These are phyloP conservation scores for Schizopygopsis pylzovi DNA, from an alignment of 2,797 vertebrate species.

Conservation along the genomic window DNA sequence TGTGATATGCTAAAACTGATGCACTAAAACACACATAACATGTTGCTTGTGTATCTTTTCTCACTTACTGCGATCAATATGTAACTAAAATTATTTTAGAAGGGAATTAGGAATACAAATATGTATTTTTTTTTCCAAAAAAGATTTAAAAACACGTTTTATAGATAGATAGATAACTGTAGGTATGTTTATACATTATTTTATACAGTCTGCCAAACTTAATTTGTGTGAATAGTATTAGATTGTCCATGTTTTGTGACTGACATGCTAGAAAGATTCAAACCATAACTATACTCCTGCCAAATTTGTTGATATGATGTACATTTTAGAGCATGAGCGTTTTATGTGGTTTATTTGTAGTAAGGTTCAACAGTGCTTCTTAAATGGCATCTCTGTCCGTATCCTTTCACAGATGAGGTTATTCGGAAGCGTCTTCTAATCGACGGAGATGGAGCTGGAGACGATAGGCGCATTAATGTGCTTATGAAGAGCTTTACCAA, in stretches of 20 bases:
- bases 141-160: too few species aligned
- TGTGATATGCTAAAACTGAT: conserved; percentile 1
- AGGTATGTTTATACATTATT: too few species aligned
- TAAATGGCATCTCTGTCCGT: not conserved
- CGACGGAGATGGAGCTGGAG: conserved; percentile 96
- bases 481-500: conserved; percentile 96
- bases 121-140: not conserved
- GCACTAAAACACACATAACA: not conserved
- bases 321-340: not conserved
- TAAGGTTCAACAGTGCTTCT: not conserved
- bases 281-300: too few species aligned
- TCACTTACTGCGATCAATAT: not conserved
- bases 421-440: conserved; percentile 97
- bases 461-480: conserved; percentile 94
- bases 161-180: too few species aligned
- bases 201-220: too few species aligned
- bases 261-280: not conserved
- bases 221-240: too few species aligned
- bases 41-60: not conserved
- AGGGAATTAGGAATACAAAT: not conserved
- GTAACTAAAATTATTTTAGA: not conserved
- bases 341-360: not conserved
- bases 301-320: not conserved
- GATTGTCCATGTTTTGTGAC: not conserved
- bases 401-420: conserved; percentile 84